A percentile compares a stretch with the other conserved stretches of the same genome.
Evolutionary conservation across 2,888 invertebrate genomes (phyloP).

Genomic region (Notodonta dromedarius): DNA sequence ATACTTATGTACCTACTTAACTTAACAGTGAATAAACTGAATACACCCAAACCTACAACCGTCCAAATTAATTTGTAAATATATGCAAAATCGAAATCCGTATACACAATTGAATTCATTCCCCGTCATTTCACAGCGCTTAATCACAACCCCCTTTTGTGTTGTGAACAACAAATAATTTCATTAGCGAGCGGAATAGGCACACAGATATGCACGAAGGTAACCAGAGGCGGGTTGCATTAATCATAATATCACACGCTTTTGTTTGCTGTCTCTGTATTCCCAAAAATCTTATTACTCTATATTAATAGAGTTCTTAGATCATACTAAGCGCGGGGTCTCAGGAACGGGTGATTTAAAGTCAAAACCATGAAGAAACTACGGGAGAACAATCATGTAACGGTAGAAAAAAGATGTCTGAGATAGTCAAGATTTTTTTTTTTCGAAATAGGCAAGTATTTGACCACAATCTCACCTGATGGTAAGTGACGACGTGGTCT

Average conservation of each 20-base stretch:
- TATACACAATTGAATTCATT: slow-evolving; percentile 59
- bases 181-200: slow-evolving; percentile 66
- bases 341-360: too few relatives aligned
- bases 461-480: too few relatives aligned
- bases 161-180: slow-evolving; percentile 65
- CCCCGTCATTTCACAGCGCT: slow-evolving; percentile 61
- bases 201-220: slow-evolving; percentile 28
- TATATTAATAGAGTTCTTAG: not conserved
- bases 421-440: too few relatives aligned
- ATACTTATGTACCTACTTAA: too few relatives aligned
- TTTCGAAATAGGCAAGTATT: too few relatives aligned
- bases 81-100: slow-evolving; percentile 58
- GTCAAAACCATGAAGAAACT: too few relatives aligned
- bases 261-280: slow-evolving; percentile 59
- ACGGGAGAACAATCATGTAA: too few relatives aligned
- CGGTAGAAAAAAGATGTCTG: too few relatives aligned
- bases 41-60: slow-evolving; percentile 19
- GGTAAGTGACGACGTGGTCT: too few relatives aligned
- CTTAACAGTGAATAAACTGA: too few relatives aligned
- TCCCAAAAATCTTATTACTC: not conserved
- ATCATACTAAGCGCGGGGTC: too few relatives aligned
- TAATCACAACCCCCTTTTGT: slow-evolving; percentile 66
- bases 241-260: slow-evolving; percentile 63
- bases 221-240: slow-evolving; percentile 22
- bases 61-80: slow-evolving; percentile 54